Percentiles rank a stretch among this genome's conserved stretches.
Conservation (phyloP, 2,113 vertebrate genomes). For the Theropithecus gelada region DNA sequence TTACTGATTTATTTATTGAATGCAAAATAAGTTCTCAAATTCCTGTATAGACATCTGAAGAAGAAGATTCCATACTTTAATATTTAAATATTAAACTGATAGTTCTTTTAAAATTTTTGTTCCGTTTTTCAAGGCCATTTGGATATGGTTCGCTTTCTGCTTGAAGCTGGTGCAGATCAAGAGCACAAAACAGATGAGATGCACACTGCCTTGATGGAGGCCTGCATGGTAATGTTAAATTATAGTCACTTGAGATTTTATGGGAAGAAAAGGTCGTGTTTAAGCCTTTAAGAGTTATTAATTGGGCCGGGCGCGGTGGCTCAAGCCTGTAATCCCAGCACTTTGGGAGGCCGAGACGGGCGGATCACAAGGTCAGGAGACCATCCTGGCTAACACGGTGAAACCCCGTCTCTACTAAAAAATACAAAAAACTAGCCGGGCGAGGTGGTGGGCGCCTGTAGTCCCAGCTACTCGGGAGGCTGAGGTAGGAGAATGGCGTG, state of each 20-base stretch:
- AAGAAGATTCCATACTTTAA: conserved; percentile 37
- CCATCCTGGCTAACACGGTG: no score
- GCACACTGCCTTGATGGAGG: conserved; percentile 99
- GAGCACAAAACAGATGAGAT: conserved; percentile 99
- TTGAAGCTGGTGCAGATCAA: conserved; percentile 99
- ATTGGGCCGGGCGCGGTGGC: neutral
- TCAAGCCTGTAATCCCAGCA: no score
- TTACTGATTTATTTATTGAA: conserved; percentile 49
- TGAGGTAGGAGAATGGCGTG: no score
- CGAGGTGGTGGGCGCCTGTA: no score
- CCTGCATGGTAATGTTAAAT: conserved; percentile 94
- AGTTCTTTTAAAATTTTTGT: conserved; percentile 52
- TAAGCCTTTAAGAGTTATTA: conserved; percentile 34
- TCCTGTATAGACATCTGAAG: conserved; percentile 50
- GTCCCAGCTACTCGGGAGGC: no score
- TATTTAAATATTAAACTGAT: conserved; percentile 38
- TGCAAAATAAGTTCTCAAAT: conserved; percentile 53
- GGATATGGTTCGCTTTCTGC: conserved; percentile 99
- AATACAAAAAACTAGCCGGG: no score
- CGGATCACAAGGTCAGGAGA: no score
- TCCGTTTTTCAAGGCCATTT: conserved; percentile 92
- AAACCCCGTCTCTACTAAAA: no score
- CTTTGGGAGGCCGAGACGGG: no score
- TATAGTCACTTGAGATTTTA: conserved; percentile 9
- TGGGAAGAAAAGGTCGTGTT: neutral